Evolutionary conservation across 2,888 invertebrate species (phyloP).

Genomic region (Tetrapedia diversipes): DNA sequence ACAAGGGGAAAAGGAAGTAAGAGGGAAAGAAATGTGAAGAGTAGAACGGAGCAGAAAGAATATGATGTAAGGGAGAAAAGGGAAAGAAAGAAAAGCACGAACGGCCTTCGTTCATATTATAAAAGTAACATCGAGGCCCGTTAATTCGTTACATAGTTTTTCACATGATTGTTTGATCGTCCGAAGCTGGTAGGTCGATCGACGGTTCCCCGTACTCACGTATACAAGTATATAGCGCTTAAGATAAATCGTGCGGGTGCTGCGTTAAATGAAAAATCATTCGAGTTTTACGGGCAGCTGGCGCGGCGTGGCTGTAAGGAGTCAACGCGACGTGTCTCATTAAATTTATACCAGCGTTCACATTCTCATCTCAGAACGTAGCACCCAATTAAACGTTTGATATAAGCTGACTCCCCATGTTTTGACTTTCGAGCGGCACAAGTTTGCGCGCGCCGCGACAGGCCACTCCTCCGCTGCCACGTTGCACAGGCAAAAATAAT

Average conservation of each 20-base stretch:
- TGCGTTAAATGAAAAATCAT: constrained; percentile 48
- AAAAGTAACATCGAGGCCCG: too few species aligned
- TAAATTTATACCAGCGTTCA: constrained; percentile 67
- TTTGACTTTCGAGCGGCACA: constrained; percentile 58
- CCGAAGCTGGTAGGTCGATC: neutral
- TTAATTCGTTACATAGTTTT: neutral
- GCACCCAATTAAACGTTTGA: constrained; percentile 71
- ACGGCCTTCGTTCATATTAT: too few species aligned
- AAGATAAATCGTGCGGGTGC: constrained; percentile 22
- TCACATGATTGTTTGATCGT: neutral
- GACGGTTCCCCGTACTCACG: constrained; percentile 1
- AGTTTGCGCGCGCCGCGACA: constrained; percentile 30
- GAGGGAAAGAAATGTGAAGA: too few species aligned
- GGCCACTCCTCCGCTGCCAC: too few species aligned
- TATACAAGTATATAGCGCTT: neutral
- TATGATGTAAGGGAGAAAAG: too few species aligned
- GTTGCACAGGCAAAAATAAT: constrained; percentile 63
- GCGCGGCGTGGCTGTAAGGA: neutral
- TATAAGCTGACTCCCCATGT: constrained; percentile 57
- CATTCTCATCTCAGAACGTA: constrained; percentile 56
- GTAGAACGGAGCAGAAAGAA: too few species aligned
- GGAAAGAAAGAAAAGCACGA: too few species aligned
- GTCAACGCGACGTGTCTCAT: constrained; percentile 53
- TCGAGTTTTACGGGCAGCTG: constrained; percentile 19
- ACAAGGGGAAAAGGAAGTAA: too few species aligned